Base-by-base conservation (phyloP, 23 tunicate genomes). In the Halocynthia roretzi region DNA sequence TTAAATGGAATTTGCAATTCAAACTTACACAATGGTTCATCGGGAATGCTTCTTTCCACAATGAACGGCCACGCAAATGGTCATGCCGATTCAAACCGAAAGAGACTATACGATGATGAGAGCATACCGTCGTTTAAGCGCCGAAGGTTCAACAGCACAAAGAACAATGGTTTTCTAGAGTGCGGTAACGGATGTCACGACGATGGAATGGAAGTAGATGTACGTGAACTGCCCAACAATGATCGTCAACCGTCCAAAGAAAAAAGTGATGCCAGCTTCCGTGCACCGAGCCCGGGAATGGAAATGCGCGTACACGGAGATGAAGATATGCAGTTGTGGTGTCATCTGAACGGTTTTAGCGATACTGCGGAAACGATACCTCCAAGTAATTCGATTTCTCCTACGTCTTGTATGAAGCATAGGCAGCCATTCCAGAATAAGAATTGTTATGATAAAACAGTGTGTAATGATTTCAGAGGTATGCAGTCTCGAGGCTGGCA, bases 251-350 rank as follows among this genome's bases (percentile, higher is more conserved):
- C 10, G 10, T 9, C 10, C 7, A 23, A 62, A 0, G 21, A 49
- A 61, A 60, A 54, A 40, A 40, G 61, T 8, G 92, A 86, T n/a
- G 92, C 31, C 2, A 58, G 54, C 51, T 9, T 62, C 2, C 79
- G 96, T 7, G 86, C 96, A 8, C 96, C 96, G 6, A 90, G 96
- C 63, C 96, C 96, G n/a, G 96, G 96, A 15, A 90, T 90, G 96
- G 96, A 90, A 21, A 56, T 69, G 21, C 48, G 60, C n/a, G 49
- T 57, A 0, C 52, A 54, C 19, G 74, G 52, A 7, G 77, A 84
- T 4, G 20, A 56, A 68, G 96, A 90, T 69, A 48, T 85, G 50
- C 96, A 84, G 31, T 19, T 75, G 8, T 90, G 96, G 96, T 77
- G 96, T 68, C 83, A 90, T 58, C 57, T 63, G 49, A 88, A 90